Conservation (phyloP, 1,140 invertebrate genomes). For the Coboldia fuscipes region DNA sequence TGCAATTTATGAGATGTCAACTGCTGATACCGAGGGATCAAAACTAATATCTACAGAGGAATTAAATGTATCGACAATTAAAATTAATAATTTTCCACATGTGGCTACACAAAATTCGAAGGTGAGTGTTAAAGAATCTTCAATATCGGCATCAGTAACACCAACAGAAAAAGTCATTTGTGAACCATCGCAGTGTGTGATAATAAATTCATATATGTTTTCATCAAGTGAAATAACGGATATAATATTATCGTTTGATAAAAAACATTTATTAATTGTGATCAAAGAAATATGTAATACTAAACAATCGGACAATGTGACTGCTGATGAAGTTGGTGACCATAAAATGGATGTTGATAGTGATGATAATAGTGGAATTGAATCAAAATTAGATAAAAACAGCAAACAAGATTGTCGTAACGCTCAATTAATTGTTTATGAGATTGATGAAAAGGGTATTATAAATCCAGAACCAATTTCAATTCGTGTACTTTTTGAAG, state of each 20-base stretch:
- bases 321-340: background rate
- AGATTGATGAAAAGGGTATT: conserved; percentile 29
- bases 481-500: conserved; percentile 33
- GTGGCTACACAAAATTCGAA: too few relatives aligned
- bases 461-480: conserved; percentile 35
- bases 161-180: background rate
- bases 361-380: too few relatives aligned
- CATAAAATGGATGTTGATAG: too few relatives aligned
- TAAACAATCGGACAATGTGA: background rate
- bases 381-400: background rate
- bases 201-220: background rate
- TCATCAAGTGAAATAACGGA: conserved; percentile 27
- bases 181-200: background rate
- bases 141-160: too few relatives aligned
- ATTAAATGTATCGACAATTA: too few relatives aligned
- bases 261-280: too few relatives aligned
- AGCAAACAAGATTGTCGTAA: background rate
- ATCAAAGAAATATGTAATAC: too few relatives aligned
- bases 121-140: too few relatives aligned
- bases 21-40: too few relatives aligned
- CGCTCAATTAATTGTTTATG: conserved; percentile 28
- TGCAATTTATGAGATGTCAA: too few relatives aligned
- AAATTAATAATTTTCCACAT: too few relatives aligned
- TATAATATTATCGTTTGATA: conserved; percentile 35
- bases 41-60: too few relatives aligned